Percentiles rank a stretch among this genome's conserved stretches.
phyloP scores from a whole-genome alignment of 2,888 invertebrate species.

The Stramonita haemastoma region DNA sequence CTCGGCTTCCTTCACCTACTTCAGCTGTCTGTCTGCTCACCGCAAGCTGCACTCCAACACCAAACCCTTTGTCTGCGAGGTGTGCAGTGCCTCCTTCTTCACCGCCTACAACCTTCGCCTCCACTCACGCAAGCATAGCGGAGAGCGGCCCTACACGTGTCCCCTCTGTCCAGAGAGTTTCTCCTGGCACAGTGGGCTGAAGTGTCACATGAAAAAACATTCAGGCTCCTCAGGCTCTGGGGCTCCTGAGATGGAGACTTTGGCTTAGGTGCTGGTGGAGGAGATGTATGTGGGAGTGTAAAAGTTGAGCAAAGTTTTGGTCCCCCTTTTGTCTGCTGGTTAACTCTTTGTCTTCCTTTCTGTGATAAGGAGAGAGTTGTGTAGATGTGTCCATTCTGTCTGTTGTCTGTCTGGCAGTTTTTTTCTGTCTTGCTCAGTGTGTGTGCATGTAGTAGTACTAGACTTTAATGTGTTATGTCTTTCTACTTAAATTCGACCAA shows the following conservation, averaged over 20 bases:
- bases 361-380: no score
- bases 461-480: no score
- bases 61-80: conserved; percentile 16
- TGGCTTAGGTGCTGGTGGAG: neutral
- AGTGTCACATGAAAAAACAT: conserved; percentile 31
- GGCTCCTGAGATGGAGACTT: neutral
- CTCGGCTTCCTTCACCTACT: conserved; percentile 5
- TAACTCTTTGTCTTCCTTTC: no score
- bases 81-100: conserved; percentile 12
- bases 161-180: conserved; percentile 38
- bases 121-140: conserved; percentile 24
- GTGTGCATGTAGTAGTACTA: no score
- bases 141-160: conserved; percentile 41
- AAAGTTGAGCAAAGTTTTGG: neutral
- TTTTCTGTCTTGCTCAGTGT: no score
- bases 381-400: no score
- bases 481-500: no score
- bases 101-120: neutral
- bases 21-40: neutral
- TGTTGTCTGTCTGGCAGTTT: no score
- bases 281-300: neutral
- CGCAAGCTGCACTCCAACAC: neutral
- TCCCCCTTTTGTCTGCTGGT: neutral
- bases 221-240: neutral
- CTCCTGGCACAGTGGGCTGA: conserved; percentile 43